A percentile compares a stretch with the other conserved stretches of the same genome.
Evolutionary conservation across 2,113 vertebrate genomes (phyloP).

Genomic region (Poeciliopsis occidentalis): DNA sequence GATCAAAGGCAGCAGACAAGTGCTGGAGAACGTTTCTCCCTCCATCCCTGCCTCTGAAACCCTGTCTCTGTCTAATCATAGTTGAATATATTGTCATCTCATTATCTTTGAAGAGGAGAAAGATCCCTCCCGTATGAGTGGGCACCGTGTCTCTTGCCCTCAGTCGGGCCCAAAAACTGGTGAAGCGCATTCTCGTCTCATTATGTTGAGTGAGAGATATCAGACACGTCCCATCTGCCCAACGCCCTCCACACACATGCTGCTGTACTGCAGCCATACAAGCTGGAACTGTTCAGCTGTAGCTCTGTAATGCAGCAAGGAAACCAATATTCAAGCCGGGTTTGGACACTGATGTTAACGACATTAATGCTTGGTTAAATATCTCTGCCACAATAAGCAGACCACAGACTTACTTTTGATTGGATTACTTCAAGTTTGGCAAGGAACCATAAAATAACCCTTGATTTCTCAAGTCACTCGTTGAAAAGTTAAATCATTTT

Average conservation of each 20-base stretch:
- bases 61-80: slow-evolving; percentile 72
- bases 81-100: slow-evolving; percentile 80
- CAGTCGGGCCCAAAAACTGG: slow-evolving; percentile 67
- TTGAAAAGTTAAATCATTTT: slow-evolving; percentile 29
- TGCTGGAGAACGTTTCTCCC: slow-evolving; percentile 56
- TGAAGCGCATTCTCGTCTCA: slow-evolving; percentile 71
- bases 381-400: slow-evolving; percentile 9
- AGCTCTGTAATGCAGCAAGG: slow-evolving; percentile 25
- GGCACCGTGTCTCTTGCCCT: slow-evolving; percentile 74
- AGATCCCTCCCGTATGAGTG: slow-evolving; percentile 71
- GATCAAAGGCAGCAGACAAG: slow-evolving; percentile 77
- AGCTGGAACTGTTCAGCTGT: slow-evolving; percentile 32
- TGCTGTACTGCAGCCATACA: slow-evolving; percentile 55
- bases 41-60: slow-evolving; percentile 31
- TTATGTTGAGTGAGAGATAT: slow-evolving; percentile 76
- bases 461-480: slow-evolving; percentile 4
- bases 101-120: slow-evolving; percentile 79
- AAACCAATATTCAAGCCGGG: slow-evolving; percentile 5
- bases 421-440: neutral
- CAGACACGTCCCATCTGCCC: slow-evolving; percentile 77
- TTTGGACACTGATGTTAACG: slow-evolving; percentile 3
- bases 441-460: slow-evolving; percentile 9
- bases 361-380: slow-evolving; percentile 35
- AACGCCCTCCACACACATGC: slow-evolving; percentile 65
- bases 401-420: slow-evolving; percentile 5